Evolutionary conservation across 2,888 invertebrate genomes (phyloP).

Genomic region (Agonopterix arenella): DNA sequence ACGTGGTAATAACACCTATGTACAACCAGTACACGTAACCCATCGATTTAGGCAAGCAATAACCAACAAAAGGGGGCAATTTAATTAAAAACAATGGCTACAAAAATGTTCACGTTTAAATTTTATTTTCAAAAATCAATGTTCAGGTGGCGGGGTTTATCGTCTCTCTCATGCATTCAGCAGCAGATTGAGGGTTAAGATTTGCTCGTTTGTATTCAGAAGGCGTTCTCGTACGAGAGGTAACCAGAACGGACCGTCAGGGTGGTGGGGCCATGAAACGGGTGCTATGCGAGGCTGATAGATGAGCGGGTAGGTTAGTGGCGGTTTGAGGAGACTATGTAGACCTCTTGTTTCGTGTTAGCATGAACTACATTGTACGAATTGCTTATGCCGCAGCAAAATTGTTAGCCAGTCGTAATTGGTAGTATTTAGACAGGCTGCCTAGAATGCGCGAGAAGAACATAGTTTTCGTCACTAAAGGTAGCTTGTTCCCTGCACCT

Average conservation of each 20-base stretch:
- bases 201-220: slow-evolving; percentile 61
- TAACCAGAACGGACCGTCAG: slow-evolving; percentile 15
- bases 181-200: slow-evolving; percentile 59
- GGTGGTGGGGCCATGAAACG: neutral
- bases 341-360: neutral
- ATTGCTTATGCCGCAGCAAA: no score
- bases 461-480: no score
- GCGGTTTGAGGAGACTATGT: neutral
- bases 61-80: slow-evolving; percentile 1
- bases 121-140: slow-evolving; percentile 41
- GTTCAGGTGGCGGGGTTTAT: slow-evolving; percentile 50
- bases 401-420: no score
- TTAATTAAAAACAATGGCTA: slow-evolving; percentile 3
- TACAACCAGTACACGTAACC: no score
- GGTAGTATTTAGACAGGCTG: no score
- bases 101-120: slow-evolving; percentile 13
- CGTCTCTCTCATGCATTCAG: slow-evolving; percentile 39
- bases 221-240: slow-evolving; percentile 17
- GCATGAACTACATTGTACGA: no score
- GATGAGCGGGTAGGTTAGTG: neutral
- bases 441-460: no score
- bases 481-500: no score
- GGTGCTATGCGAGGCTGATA: neutral
- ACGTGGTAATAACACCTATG: no score
- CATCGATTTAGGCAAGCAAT: no score